These are phyloP conservation scores for Pteronotus mesoamericanus DNA, from an alignment of 2,797 vertebrate species.

Conservation along the genomic window DNA sequence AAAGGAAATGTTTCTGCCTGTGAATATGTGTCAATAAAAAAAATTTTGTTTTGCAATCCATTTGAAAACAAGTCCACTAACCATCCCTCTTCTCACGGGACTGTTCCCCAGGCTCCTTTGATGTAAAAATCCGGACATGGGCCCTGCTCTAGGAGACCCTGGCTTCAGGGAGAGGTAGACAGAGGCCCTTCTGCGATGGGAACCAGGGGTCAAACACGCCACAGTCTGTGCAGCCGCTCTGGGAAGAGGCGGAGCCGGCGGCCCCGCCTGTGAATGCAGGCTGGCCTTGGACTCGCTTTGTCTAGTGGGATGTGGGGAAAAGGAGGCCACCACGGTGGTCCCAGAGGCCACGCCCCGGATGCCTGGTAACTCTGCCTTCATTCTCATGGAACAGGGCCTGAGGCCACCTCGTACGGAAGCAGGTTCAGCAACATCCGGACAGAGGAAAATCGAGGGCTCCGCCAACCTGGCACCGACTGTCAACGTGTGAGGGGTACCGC, in stretches of 20 bases:
- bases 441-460: neutral
- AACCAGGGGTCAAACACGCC: accelerated
- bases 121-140: neutral
- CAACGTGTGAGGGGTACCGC: accelerated
- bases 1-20: neutral
- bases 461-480: neutral
- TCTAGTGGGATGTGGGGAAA: neutral
- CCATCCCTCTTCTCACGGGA: neutral
- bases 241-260: neutral
- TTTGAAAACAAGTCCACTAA: neutral
- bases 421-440: accelerated
- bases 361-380: neutral
- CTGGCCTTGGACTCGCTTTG: neutral
- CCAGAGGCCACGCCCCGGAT: neutral
- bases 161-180: neutral
- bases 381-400: neutral
- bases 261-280: neutral
- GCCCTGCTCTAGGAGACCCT: neutral
- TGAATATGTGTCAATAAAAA: neutral
- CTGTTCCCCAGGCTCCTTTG: neutral
- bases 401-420: accelerated
- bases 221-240: neutral
- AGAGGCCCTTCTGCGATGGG: neutral
- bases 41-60: neutral
- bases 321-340: neutral